These are phyloP conservation scores for Gymnothorax reevesii DNA, from an alignment of 2,797 vertebrate genomes.

Conservation along the genomic window DNA sequence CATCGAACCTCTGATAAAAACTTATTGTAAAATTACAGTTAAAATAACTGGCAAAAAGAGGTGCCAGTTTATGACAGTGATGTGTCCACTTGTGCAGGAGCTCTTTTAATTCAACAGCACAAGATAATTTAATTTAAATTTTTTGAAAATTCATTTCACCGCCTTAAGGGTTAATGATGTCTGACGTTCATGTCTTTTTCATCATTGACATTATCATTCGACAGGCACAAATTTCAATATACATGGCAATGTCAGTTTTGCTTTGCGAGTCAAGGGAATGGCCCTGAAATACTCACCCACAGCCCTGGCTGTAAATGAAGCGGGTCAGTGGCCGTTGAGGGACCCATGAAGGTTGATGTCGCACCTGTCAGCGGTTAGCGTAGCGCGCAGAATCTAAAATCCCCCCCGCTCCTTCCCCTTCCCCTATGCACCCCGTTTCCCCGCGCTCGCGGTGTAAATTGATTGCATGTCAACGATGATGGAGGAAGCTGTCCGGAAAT, in stretches of 20 bases:
- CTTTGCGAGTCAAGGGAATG: neutral
- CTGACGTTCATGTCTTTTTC: neutral
- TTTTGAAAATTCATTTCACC: too few species aligned
- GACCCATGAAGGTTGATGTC: neutral
- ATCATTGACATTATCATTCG: neutral
- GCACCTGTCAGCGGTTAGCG: neutral
- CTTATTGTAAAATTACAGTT: too few species aligned
- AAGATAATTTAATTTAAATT: too few species aligned
- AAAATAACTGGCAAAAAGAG: too few species aligned
- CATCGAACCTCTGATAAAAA: too few species aligned
- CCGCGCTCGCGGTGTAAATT: neutral
- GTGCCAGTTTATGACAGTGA: too few species aligned
- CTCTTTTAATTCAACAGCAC: too few species aligned
- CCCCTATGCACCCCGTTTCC: neutral
- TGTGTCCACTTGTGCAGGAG: too few species aligned
- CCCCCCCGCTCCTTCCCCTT: neutral
- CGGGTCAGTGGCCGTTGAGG: neutral
- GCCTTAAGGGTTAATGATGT: neutral
- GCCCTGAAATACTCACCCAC: neutral
- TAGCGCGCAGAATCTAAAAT: neutral
- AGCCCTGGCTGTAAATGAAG: neutral
- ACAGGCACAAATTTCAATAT: neutral
- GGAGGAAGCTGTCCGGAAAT: neutral
- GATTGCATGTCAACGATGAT: slow-evolving; percentile 3
- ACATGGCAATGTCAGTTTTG: neutral